A percentile compares a stretch with the other conserved stretches of the same genome.
Conservation (phyloP, 1,140 invertebrate genomes). For the Polypedilum pembai region DNA sequence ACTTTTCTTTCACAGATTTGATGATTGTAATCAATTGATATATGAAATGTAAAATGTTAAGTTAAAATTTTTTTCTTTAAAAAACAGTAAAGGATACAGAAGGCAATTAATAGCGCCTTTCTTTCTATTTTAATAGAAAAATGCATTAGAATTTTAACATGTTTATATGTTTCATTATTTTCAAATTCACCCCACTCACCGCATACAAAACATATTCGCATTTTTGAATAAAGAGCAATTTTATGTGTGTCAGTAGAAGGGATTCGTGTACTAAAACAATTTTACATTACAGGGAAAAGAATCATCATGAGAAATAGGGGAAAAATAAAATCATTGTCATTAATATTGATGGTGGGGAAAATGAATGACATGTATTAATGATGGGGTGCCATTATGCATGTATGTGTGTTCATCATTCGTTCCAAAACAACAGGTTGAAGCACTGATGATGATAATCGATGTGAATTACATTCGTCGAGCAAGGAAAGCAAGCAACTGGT, state of each 20-base stretch:
- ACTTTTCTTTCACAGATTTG: too few species aligned
- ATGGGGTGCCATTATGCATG: neutral
- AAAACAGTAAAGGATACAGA: too few species aligned
- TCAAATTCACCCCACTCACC: too few species aligned
- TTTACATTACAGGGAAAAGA: neutral
- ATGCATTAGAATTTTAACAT: too few species aligned
- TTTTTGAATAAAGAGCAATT: neutral
- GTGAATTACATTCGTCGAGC: constrained; percentile 3
- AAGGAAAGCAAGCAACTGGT: constrained; percentile 14
- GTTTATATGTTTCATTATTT: too few species aligned
- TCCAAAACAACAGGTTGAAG: constrained; percentile 21
- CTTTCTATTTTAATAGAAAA: too few species aligned
- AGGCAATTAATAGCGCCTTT: too few species aligned
- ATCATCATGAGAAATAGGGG: neutral
- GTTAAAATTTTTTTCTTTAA: too few species aligned
- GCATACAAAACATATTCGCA: neutral
- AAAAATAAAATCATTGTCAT: neutral
- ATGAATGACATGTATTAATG: neutral
- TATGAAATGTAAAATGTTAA: too few species aligned
- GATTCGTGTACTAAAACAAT: neutral
- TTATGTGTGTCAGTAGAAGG: constrained; percentile 2
- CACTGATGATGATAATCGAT: constrained; percentile 17
- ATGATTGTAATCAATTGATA: too few species aligned
- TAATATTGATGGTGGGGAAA: neutral
- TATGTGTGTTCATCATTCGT: constrained; percentile 15